These are phyloP conservation scores for Pseudobourletiella spinata DNA, from an alignment of 1,140 invertebrate species.

Conservation along the genomic window DNA sequence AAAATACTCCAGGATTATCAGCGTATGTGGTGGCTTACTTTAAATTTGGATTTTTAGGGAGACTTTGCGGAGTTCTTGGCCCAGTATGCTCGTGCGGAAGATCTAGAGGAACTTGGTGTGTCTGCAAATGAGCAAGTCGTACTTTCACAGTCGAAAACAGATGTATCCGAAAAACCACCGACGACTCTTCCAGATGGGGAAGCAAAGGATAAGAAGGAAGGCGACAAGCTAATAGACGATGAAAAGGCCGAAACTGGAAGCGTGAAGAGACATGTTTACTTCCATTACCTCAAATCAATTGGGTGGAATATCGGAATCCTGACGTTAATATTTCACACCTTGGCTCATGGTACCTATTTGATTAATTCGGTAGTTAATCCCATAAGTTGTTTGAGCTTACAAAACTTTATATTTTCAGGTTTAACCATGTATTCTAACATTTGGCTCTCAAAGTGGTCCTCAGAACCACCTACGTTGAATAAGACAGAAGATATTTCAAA, in stretches of 20 bases:
- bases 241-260: constrained; percentile 29
- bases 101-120: constrained; percentile 39
- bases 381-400: background rate
- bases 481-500: constrained; percentile 10
- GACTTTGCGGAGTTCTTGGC: constrained; percentile 53
- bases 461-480: constrained; percentile 4
- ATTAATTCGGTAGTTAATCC: background rate
- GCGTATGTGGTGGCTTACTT: no score
- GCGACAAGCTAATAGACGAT: constrained; percentile 20
- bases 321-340: background rate
- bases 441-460: constrained; percentile 34
- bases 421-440: constrained; percentile 31
- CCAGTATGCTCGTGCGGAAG: constrained; percentile 64
- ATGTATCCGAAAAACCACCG: no score
- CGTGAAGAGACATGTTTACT: constrained; percentile 30
- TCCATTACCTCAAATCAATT: constrained; percentile 24
- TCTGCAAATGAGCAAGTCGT: no score
- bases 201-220: no score
- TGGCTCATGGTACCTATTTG: background rate
- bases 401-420: constrained; percentile 35
- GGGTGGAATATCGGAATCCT: background rate
- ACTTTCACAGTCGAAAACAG: no score
- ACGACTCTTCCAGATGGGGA: no score
- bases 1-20: no score
- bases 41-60: constrained; percentile 24